Evolutionary conservation across 2,797 vertebrate species (phyloP).

Genomic region (Poeciliopsis turneri): DNA sequence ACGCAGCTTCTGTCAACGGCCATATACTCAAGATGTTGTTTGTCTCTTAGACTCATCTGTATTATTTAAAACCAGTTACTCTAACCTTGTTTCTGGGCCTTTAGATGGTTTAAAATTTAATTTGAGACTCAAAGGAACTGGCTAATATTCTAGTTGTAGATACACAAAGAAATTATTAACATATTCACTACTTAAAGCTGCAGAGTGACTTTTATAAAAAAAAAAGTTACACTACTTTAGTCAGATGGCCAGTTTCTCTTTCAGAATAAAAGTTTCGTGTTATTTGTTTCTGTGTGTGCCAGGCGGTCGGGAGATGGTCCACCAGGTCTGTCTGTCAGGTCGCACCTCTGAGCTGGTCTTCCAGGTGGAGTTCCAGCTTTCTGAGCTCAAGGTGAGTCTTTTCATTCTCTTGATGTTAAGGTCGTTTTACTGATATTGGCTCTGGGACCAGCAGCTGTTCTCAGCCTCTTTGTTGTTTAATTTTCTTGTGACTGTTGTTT

Average conservation of each 20-base stretch:
- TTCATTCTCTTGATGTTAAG: background rate
- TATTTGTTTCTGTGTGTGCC: constrained; percentile 23
- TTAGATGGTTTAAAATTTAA: background rate
- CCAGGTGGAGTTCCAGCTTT: constrained; percentile 87
- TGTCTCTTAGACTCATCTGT: background rate
- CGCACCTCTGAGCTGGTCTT: constrained; percentile 81
- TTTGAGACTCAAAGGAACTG: no score
- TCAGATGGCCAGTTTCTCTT: background rate
- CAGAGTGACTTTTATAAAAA: no score
- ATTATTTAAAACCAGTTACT: background rate
- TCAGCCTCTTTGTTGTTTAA: background rate
- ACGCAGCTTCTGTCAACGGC: no score
- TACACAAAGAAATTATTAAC: no score
- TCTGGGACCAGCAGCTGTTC: no score
- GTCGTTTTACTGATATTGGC: no score
- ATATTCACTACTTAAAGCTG: no score
- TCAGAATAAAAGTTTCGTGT: background rate
- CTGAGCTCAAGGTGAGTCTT: constrained; percentile 82
- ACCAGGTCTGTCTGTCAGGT: constrained; percentile 81
- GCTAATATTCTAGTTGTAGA: no score
- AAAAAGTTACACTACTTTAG: no score
- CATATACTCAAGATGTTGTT: background rate
- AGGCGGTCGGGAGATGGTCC: constrained; percentile 75
- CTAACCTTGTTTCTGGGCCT: background rate
- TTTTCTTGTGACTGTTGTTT: background rate